Percentiles rank a stretch among this genome's conserved stretches.
phyloP scores from a whole-genome alignment of 2,797 vertebrate species.

The Paguma larvata region DNA sequence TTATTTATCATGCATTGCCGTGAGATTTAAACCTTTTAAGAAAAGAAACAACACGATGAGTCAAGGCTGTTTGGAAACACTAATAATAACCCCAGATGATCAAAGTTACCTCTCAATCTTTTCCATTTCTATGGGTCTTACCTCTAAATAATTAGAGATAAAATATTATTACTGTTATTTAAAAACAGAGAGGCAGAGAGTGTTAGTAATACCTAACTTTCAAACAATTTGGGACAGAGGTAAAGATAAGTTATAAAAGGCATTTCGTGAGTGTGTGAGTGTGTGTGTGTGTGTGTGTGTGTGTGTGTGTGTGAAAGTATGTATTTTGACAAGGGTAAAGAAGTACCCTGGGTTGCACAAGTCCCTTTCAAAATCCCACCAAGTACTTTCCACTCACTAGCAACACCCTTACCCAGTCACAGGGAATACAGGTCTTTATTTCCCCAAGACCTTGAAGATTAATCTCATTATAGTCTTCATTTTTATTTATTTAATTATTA shows the following conservation, averaged over 20 bases:
- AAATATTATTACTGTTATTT: not conserved
- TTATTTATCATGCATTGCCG: not conserved
- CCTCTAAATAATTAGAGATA: not conserved
- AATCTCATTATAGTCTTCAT: not conserved
- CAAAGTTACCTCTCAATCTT: not conserved
- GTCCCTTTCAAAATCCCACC: not conserved
- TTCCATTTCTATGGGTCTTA: not conserved
- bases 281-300: not conserved
- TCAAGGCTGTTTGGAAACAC: not conserved
- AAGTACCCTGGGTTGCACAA: not conserved
- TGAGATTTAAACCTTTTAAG: not conserved
- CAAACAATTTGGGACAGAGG: not conserved
- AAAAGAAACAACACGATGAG: not conserved
- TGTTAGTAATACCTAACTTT: not conserved
- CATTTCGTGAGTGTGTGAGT: not conserved
- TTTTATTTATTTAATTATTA: no score
- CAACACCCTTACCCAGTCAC: rapidly evolving
- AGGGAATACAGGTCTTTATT: not conserved
- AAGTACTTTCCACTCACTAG: not conserved
- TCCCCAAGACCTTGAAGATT: not conserved
- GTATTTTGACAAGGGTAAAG: no score
- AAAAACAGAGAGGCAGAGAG: not conserved
- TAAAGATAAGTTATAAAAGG: not conserved
- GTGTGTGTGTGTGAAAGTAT: not conserved
- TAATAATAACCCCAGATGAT: not conserved